These are phyloP conservation scores for Lophura swinhoii DNA, from an alignment of 2,797 vertebrate genomes.

Conservation along the genomic window DNA sequence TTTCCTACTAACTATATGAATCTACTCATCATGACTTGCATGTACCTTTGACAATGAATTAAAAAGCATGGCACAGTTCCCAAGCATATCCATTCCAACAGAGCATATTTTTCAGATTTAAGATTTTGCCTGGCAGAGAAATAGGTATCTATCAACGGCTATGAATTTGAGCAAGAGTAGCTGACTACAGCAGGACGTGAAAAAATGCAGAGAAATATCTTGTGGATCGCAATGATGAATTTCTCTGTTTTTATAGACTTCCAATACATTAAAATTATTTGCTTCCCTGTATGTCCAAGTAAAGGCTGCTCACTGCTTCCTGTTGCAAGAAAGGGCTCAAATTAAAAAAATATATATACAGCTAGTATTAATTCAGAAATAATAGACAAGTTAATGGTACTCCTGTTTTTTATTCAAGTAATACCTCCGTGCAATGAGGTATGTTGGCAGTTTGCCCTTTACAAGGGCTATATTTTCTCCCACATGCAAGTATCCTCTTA, in stretches of 20 bases:
- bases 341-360: neutral
- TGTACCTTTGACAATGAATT: constrained; percentile 4
- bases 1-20: neutral
- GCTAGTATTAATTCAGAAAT: constrained; percentile 6
- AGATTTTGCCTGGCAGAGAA: constrained; percentile 22
- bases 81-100: constrained; percentile 25
- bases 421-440: neutral
- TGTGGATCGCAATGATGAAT: constrained; percentile 24
- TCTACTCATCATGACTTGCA: neutral
- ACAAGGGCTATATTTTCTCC: neutral
- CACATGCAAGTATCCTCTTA: neutral
- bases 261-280: constrained; percentile 43
- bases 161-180: constrained; percentile 43
- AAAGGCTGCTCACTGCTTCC: neutral
- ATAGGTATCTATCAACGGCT: constrained; percentile 24
- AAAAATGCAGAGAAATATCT: constrained; percentile 29
- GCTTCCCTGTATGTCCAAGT: neutral
- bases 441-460: neutral
- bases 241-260: constrained; percentile 7
- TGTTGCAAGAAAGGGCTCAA: neutral
- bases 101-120: constrained; percentile 46
- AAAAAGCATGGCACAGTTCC: neutral
- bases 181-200: constrained; percentile 42
- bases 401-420: neutral
- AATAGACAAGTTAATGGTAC: neutral